Base-by-base conservation (phyloP, 2,113 vertebrate genomes). In the Epinephelus lanceolatus region DNA sequence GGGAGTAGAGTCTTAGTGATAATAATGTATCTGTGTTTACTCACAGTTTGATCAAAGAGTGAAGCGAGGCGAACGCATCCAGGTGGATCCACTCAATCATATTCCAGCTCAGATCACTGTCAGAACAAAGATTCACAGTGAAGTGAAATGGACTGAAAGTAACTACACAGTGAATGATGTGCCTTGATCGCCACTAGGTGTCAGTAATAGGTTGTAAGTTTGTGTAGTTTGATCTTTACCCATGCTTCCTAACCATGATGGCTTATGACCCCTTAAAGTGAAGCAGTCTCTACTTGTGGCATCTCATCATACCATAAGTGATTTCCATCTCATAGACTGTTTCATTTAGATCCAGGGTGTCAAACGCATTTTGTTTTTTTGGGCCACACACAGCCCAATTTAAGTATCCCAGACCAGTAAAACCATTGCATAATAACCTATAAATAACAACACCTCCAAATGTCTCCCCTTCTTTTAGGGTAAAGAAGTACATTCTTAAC, bases 61-160 rank as follows among this genome's bases (percentile, higher is more conserved):
- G 96, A 66, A 99, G 95, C 1, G 95, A 96, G 15, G 86, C 85
- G 47, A 99, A 99, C 70, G 98, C 97, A 61, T 98, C 97, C 0
- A 96, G 94, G 86, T 99, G 97, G 75, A 99, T 97, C 80, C 94
- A 95, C 49, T 94, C 94, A 51, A 99, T 98, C 81, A 62, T 78
- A 67, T 99, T 99, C 96, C 97, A 97, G 73, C 98, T 99, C 42
- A 99, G 94, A 90, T 99, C 98, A 59, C 98, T 99, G 91, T 91
- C 65, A 90, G 42, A 75, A 70, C 55, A 19, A 68, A 3, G 2
- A 18, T 56, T 14, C 10, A 68, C 7, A 84, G 19, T 51, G 11
- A 68, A 67, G 19, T 55, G 0, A 80, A 75, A 65, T 57, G 18
- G 21, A 72, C 57, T 21, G 51, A 81, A 55, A 71, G 0, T 17